Conservation (phyloP, 2,113 vertebrate species). For the Micronisus gabar region DNA sequence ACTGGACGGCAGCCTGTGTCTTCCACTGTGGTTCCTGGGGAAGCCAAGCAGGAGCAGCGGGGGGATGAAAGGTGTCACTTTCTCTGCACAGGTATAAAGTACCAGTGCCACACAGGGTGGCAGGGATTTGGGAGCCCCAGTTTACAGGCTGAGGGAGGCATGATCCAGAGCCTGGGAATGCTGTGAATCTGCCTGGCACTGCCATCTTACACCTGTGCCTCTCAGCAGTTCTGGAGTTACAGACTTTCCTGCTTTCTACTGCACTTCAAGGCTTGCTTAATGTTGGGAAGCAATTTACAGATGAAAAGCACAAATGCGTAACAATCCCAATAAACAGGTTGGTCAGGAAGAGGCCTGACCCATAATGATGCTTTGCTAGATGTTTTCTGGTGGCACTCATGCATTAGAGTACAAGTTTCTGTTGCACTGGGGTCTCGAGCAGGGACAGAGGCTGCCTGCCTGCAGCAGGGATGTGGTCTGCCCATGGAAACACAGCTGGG, state of each 20-base stretch:
- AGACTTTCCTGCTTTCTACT: background rate
- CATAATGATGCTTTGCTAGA: background rate
- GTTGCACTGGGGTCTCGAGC: background rate
- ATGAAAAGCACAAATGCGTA: background rate
- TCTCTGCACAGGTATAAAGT: background rate
- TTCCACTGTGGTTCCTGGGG: background rate
- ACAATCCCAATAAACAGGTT: background rate
- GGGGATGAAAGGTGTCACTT: background rate
- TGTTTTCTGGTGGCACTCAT: background rate
- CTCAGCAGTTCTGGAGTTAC: background rate
- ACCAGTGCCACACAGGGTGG: background rate
- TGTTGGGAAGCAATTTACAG: background rate
- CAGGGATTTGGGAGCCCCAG: background rate
- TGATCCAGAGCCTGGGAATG: background rate
- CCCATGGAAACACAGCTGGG: background rate
- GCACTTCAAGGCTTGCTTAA: background rate
- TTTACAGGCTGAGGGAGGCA: background rate
- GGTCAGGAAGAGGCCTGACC: background rate
- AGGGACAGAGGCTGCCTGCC: background rate
- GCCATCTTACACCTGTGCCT: background rate
- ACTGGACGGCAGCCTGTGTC: background rate
- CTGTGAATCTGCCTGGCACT: background rate
- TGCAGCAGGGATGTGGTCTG: background rate
- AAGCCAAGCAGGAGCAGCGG: background rate
- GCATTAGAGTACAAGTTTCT: accelerated